Percentiles rank a stretch among this genome's conserved stretches.
Evolutionary conservation across 2,113 vertebrate species (phyloP).

Genomic region (Eulemur macaco): DNA sequence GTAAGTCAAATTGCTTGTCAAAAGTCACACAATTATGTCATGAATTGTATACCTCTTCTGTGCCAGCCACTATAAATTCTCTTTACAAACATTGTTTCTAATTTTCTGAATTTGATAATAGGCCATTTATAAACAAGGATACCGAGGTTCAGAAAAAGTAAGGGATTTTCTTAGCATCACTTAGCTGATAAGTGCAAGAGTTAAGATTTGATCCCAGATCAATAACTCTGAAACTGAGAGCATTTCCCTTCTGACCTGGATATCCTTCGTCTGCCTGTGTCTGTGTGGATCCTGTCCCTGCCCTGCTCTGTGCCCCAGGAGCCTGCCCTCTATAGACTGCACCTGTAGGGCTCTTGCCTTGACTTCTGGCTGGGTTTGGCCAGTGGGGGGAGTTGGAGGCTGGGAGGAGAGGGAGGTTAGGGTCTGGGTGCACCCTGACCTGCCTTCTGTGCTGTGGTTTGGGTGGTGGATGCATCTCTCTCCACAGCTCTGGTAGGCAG

Average conservation of each 20-base stretch:
- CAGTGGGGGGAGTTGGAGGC: not conserved
- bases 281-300: not conserved
- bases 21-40: not conserved
- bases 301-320: not conserved
- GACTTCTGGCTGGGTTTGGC: not conserved
- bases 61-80: not conserved
- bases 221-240: not conserved
- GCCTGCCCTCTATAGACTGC: not conserved
- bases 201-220: not conserved
- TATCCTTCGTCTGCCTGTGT: rapidly evolving
- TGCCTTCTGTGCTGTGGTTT: not conserved
- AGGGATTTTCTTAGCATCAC: not conserved
- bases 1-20: not conserved
- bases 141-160: not conserved
- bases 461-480: too few relatives aligned
- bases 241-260: not conserved
- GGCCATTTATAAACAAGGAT: not conserved
- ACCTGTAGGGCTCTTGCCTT: not conserved
- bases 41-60: not conserved
- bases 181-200: not conserved
- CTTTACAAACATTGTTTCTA: not conserved
- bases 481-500: not conserved
- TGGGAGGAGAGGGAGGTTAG: not conserved
- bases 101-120: not conserved
- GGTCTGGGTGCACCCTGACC: rapidly evolving